phyloP scores from a whole-genome alignment of 1,140 invertebrate genomes.

The Nasonia longicornis region DNA sequence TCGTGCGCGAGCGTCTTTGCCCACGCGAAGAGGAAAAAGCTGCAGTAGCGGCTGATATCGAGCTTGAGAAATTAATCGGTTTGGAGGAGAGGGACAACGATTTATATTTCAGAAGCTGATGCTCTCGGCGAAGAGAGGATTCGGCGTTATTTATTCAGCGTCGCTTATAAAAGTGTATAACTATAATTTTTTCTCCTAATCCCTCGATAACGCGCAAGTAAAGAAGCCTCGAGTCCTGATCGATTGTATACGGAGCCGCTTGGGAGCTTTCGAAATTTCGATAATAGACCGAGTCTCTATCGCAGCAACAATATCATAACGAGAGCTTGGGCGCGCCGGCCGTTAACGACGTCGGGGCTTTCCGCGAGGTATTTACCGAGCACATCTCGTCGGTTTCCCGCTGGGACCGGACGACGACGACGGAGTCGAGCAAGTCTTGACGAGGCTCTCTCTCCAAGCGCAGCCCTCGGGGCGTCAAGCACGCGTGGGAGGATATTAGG shows the following conservation, averaged over 20 bases:
- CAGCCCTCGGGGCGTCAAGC: background rate
- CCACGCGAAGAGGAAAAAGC: background rate
- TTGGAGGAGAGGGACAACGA: background rate
- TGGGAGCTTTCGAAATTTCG: conserved; percentile 36
- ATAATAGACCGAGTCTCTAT: conserved; percentile 20
- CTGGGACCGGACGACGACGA: conserved; percentile 20
- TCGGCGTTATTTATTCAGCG: no score
- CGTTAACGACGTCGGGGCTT: conserved; percentile 46
- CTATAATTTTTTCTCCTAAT: background rate
- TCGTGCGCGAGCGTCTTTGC: background rate
- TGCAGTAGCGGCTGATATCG: background rate
- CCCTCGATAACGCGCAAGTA: background rate
- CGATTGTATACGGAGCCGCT: background rate
- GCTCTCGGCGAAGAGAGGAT: no score
- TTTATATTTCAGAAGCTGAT: conserved; percentile 21
- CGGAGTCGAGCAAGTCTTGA: background rate
- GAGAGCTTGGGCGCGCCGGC: conserved; percentile 23
- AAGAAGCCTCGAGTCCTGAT: background rate
- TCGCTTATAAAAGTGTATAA: no score
- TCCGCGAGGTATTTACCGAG: conserved; percentile 51
- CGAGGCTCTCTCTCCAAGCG: background rate
- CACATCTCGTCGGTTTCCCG: conserved; percentile 14
- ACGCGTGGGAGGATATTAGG: conserved; percentile 6
- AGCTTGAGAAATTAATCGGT: conserved; percentile 22
- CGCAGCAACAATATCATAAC: conserved; percentile 38